Conservation (phyloP, 2,797 vertebrate species). For the Antrozous pallidus region DNA sequence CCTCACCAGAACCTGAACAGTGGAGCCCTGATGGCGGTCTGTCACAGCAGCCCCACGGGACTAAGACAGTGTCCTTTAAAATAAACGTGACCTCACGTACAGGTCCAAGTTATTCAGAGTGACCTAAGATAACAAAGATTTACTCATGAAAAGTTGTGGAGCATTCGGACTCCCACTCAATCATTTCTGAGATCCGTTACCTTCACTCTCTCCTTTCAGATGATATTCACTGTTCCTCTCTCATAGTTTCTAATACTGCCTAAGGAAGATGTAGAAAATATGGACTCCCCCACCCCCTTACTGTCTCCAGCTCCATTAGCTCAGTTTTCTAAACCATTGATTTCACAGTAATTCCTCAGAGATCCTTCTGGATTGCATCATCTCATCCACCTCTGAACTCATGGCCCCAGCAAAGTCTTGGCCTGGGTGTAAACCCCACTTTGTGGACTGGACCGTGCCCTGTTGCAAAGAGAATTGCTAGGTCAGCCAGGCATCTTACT, state of each 20-base stretch:
- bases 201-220: neutral
- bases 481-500: neutral
- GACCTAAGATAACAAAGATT: slow-evolving; percentile 1
- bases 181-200: neutral
- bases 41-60: neutral
- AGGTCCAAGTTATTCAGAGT: slow-evolving; percentile 50
- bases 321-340: neutral
- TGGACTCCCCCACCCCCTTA: neutral
- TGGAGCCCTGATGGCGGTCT: neutral
- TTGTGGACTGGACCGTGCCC: neutral
- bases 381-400: neutral
- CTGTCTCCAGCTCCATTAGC: neutral
- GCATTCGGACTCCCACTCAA: neutral
- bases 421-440: neutral
- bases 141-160: neutral
- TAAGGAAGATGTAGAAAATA: neutral
- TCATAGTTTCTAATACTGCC: neutral
- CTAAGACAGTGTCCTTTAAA: neutral
- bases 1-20: neutral
- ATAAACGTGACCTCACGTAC: neutral
- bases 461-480: neutral
- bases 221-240: neutral
- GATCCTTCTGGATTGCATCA: neutral
- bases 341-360: neutral
- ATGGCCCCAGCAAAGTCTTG: neutral